phyloP scores from a whole-genome alignment of 2,113 vertebrate species.

The Apodemus sylvaticus region DNA sequence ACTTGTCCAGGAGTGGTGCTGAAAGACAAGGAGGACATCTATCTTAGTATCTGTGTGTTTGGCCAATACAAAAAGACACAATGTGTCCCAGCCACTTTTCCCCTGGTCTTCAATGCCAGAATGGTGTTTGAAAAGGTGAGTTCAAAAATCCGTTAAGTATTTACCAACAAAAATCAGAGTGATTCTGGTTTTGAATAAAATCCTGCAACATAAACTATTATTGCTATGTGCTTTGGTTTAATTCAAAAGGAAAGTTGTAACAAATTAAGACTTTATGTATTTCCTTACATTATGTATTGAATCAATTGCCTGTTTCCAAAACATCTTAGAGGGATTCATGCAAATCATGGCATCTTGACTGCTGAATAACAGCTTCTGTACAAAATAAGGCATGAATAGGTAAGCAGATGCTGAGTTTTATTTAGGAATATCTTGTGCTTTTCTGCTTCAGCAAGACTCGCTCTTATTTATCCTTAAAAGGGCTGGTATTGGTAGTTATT shows the following conservation, averaged over 20 bases:
- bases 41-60: slow-evolving; percentile 93
- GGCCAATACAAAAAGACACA: slow-evolving; percentile 92
- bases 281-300: slow-evolving; percentile 12
- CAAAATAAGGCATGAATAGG: not conserved
- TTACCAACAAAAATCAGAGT: not conserved
- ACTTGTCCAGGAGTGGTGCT: slow-evolving; percentile 93
- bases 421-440: not conserved
- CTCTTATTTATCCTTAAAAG: not conserved
- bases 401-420: slow-evolving; percentile 16
- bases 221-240: slow-evolving; percentile 33
- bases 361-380: slow-evolving; percentile 18
- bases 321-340: slow-evolving; percentile 1
- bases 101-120: slow-evolving; percentile 91
- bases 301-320: slow-evolving; percentile 44
- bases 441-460: not conserved
- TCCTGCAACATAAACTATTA: not conserved
- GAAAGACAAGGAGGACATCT: slow-evolving; percentile 89
- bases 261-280: slow-evolving; percentile 16
- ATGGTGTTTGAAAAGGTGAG: slow-evolving; percentile 96
- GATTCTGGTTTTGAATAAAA: slow-evolving; percentile 26
- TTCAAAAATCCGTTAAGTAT: slow-evolving; percentile 40
- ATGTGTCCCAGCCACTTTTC: slow-evolving; percentile 90
- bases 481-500: slow-evolving; percentile 5
- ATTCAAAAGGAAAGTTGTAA: slow-evolving; percentile 42
- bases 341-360: slow-evolving; percentile 29